Evolutionary conservation across 2,888 invertebrate species (phyloP).

Genomic region (Caenorhabditis imperialis): DNA sequence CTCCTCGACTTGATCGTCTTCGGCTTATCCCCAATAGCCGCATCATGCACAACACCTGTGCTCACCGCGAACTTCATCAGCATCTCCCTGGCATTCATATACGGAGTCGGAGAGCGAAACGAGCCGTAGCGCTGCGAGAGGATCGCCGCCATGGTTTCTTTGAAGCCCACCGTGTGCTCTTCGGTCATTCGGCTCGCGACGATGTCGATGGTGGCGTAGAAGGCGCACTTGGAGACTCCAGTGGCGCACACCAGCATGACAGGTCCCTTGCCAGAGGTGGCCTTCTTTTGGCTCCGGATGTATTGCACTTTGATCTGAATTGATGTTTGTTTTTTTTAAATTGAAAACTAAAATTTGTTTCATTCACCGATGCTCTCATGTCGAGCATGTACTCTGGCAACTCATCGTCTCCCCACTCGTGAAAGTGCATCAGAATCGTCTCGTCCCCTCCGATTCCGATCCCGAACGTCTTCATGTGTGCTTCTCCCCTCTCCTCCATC

Average conservation of each 20-base stretch:
- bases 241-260: slow-evolving; percentile 49
- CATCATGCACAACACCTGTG: slow-evolving; percentile 46
- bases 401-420: slow-evolving; percentile 40
- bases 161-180: slow-evolving; percentile 51
- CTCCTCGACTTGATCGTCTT: slow-evolving; percentile 14
- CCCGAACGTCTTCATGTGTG: slow-evolving; percentile 45
- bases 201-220: slow-evolving; percentile 46
- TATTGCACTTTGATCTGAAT: slow-evolving; percentile 50
- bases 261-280: slow-evolving; percentile 39
- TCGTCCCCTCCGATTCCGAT: not conserved
- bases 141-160: slow-evolving; percentile 48
- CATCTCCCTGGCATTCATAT: slow-evolving; percentile 34
- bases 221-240: slow-evolving; percentile 34
- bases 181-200: slow-evolving; percentile 43
- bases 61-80: slow-evolving; percentile 45
- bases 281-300: slow-evolving; percentile 28
- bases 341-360: too few species aligned
- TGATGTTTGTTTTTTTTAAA: too few species aligned
- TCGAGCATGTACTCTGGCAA: slow-evolving; percentile 49
- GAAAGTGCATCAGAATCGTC: slow-evolving; percentile 40
- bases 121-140: slow-evolving; percentile 48
- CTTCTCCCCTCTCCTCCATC: slow-evolving; percentile 26
- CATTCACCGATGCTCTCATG: slow-evolving; percentile 39
- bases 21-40: slow-evolving; percentile 28
- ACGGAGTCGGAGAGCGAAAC: slow-evolving; percentile 31